phyloP scores from a whole-genome alignment of 2,113 vertebrate species.

The Vidua macroura region DNA sequence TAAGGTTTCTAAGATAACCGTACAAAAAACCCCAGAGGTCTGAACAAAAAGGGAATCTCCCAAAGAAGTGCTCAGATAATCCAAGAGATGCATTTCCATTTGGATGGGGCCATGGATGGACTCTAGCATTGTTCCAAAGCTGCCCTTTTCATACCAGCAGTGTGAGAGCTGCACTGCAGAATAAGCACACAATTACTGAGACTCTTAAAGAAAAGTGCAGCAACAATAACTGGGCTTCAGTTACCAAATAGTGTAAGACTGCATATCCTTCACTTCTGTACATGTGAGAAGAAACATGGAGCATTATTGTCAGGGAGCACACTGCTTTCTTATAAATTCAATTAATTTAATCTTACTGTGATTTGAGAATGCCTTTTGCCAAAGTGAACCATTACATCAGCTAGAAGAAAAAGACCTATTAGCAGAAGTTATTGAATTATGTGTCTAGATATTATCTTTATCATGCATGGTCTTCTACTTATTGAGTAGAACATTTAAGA shows the following conservation, averaged over 20 bases:
- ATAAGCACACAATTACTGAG: neutral
- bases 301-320: neutral
- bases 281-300: neutral
- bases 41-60: neutral
- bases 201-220: neutral
- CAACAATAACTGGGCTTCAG: neutral
- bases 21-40: neutral
- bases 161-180: neutral
- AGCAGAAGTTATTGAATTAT: neutral
- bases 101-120: neutral
- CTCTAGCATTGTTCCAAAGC: neutral
- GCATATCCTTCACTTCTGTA: neutral
- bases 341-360: neutral
- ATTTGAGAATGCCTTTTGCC: neutral
- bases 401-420: neutral
- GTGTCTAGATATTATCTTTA: neutral
- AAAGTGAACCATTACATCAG: neutral
- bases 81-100: neutral
- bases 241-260: neutral
- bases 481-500: neutral
- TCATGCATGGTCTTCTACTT: neutral
- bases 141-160: neutral
- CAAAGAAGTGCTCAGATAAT: neutral
- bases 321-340: neutral
- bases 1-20: neutral